Evolutionary conservation across 1,140 invertebrate species (phyloP).

Genomic region (Linepithema humile): DNA sequence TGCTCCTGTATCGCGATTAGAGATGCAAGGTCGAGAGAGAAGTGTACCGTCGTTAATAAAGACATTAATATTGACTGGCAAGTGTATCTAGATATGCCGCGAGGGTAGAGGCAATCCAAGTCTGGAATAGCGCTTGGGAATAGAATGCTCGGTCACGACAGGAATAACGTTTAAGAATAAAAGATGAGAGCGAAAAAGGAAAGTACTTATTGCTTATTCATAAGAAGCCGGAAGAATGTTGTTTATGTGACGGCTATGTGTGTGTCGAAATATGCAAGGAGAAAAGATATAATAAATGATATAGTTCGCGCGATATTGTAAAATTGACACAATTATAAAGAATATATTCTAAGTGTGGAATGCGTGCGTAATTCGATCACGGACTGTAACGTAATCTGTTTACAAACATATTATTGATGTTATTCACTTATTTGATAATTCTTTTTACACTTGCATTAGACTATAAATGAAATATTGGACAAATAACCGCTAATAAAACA

Average conservation of each 20-base stretch:
- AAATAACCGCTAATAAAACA: not conserved
- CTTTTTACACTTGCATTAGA: not conserved
- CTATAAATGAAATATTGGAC: too few species aligned
- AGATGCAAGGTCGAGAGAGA: constrained; percentile 17
- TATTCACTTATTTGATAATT: not conserved
- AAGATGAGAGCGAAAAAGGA: constrained; percentile 71
- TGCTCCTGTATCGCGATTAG: not conserved
- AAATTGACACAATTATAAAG: not conserved
- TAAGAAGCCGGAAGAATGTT: constrained; percentile 62
- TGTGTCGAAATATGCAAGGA: constrained; percentile 48
- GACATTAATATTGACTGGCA: constrained; percentile 82
- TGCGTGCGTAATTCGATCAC: not conserved
- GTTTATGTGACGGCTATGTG: constrained; percentile 48
- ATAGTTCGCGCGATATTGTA: not conserved
- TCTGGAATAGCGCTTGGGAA: constrained; percentile 80
- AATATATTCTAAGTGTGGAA: not conserved
- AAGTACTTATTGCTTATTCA: constrained; percentile 74
- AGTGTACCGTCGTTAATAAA: constrained; percentile 79
- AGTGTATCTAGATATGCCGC: constrained; percentile 78
- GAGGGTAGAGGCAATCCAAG: constrained; percentile 74
- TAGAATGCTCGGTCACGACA: constrained; percentile 82
- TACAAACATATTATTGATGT: not conserved
- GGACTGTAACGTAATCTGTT: not conserved
- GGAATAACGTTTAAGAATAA: constrained; percentile 73
- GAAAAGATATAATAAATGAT: constrained; percentile 15